phyloP scores from a whole-genome alignment of 2,113 vertebrate species.

The Sarotherodon lohbergeri region DNA sequence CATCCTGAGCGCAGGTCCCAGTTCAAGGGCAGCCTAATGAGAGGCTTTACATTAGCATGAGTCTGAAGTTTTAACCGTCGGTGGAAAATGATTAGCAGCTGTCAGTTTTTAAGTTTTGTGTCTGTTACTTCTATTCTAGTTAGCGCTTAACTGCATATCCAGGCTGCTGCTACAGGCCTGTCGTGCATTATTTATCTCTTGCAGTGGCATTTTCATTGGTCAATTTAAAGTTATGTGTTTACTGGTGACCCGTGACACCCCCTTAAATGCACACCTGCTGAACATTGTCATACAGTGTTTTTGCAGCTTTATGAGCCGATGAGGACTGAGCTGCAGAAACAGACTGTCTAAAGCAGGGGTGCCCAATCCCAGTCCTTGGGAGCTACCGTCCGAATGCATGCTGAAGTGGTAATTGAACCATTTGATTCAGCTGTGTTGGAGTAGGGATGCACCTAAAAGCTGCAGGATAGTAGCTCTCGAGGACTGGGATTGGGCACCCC shows the following conservation, averaged over 20 bases:
- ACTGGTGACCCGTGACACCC: background rate
- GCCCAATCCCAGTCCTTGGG: too few relatives aligned
- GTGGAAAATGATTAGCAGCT: background rate
- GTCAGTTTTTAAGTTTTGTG: background rate
- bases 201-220: background rate
- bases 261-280: background rate
- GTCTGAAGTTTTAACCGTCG: background rate
- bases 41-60: background rate
- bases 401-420: too few relatives aligned
- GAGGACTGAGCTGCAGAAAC: background rate
- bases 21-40: background rate
- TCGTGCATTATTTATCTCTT: background rate
- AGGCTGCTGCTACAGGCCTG: background rate
- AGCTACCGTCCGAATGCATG: too few relatives aligned
- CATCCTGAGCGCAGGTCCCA: background rate
- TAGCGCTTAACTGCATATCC: background rate
- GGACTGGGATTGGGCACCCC: too few relatives aligned
- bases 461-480: too few relatives aligned
- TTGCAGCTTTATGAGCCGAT: slow-evolving; percentile 10
- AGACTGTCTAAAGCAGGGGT: background rate
- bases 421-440: too few relatives aligned
- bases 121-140: background rate
- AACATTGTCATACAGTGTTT: background rate
- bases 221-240: slow-evolving; percentile 1
- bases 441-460: too few relatives aligned